These are phyloP conservation scores for Artibeus jamaicensis DNA, from an alignment of 2,797 vertebrate species.

Conservation along the genomic window DNA sequence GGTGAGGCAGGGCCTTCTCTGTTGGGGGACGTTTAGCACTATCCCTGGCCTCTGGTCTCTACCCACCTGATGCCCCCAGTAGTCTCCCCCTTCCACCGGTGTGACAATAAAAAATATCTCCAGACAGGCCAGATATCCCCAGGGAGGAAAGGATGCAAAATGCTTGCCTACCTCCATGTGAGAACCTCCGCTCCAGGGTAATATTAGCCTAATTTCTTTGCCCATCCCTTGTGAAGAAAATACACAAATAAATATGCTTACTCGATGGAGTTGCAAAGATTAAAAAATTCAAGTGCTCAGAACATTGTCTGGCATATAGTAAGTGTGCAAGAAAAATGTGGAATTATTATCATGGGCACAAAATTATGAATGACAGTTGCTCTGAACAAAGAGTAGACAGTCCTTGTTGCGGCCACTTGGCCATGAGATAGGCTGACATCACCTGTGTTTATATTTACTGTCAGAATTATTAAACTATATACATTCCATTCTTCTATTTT, in stretches of 20 bases:
- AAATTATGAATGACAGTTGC: neutral
- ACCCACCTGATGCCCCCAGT: neutral
- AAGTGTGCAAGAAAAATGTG: neutral
- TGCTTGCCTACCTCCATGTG: neutral
- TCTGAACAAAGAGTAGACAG: neutral
- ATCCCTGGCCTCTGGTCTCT: neutral
- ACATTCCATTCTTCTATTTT: neutral
- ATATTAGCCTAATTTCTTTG: neutral
- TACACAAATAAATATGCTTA: neutral
- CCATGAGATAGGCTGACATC: neutral
- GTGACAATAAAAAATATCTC: neutral
- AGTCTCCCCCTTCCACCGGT: neutral
- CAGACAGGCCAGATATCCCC: neutral
- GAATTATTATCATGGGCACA: neutral
- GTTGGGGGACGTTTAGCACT: neutral
- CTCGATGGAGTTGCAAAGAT: neutral
- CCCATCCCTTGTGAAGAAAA: neutral
- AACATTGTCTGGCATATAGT: neutral
- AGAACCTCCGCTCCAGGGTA: neutral
- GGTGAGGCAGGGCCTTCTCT: accelerated
- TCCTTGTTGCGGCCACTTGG: neutral
- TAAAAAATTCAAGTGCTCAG: neutral
- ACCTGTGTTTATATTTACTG: neutral
- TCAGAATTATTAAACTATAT: neutral
- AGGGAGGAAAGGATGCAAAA: neutral